Evolutionary conservation across 2,888 invertebrate genomes (phyloP).

Genomic region (Agrilus mali): DNA sequence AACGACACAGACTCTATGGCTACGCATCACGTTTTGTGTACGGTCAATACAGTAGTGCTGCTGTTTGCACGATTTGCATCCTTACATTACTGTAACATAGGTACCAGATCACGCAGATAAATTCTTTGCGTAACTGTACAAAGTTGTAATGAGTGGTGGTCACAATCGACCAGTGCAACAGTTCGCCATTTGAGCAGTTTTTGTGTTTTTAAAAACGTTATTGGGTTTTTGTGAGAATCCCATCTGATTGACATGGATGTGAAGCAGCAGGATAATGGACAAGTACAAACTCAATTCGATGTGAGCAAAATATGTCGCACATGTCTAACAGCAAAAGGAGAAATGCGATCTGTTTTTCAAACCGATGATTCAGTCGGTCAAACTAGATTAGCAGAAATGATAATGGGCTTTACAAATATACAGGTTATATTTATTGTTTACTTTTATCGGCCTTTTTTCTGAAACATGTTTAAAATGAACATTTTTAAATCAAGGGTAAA

Average conservation of each 20-base stretch:
- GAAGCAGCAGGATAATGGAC: constrained; percentile 24
- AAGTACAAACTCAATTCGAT: constrained; percentile 24
- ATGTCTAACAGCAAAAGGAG: constrained; percentile 34
- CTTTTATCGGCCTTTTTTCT: constrained; percentile 1
- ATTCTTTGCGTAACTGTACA: constrained; percentile 19
- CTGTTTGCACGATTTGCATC: too few species aligned
- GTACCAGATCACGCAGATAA: not conserved
- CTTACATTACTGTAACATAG: too few species aligned
- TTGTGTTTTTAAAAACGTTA: constrained; percentile 23
- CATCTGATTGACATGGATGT: constrained; percentile 23
- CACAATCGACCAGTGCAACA: constrained; percentile 39
- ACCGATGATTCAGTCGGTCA: constrained; percentile 31
- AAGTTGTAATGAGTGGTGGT: constrained; percentile 12
- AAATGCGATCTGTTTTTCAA: constrained; percentile 36
- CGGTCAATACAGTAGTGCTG: constrained; percentile 13
- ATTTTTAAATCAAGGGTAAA: too few species aligned
- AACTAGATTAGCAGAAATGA: constrained; percentile 34
- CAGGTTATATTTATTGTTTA: constrained; percentile 25
- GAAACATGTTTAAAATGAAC: not conserved
- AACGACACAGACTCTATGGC: too few species aligned
- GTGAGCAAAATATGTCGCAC: constrained; percentile 36
- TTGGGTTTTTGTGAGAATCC: constrained; percentile 18
- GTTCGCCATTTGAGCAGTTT: constrained; percentile 32
- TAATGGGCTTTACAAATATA: constrained; percentile 32
- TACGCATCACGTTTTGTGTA: not conserved